Conservation (phyloP, 2,888 invertebrate genomes). For the Caenorhabditis drosophilae region DNA sequence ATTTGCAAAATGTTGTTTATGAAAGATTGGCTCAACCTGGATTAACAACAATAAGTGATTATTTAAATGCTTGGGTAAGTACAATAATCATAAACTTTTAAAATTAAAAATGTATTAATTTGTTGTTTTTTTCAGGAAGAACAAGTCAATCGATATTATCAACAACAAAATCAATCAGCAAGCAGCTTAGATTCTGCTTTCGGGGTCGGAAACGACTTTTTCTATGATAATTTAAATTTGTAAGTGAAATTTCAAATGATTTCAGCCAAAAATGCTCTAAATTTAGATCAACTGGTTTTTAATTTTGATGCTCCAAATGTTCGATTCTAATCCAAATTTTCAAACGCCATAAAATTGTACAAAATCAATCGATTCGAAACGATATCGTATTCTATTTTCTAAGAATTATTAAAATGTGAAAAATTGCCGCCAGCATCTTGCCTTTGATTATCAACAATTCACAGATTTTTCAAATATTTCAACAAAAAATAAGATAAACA, state of each 20-base stretch:
- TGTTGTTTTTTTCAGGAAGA: constrained; percentile 41
- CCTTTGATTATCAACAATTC: too few relatives aligned
- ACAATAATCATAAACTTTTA: not conserved
- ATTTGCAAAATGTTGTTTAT: constrained; percentile 63
- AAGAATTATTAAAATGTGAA: not conserved
- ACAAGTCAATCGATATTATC: constrained; percentile 25
- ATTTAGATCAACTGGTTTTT: constrained; percentile 32
- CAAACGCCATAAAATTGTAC: constrained; percentile 2
- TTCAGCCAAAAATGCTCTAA: not conserved
- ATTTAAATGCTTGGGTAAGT: constrained; percentile 63
- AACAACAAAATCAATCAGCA: constrained; percentile 14
- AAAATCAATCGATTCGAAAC: not conserved
- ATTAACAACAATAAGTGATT: constrained; percentile 56
- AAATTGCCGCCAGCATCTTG: too few relatives aligned
- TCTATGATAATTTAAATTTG: constrained; percentile 38
- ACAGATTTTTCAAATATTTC: too few relatives aligned
- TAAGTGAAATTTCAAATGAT: not conserved
- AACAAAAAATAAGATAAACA: too few relatives aligned
- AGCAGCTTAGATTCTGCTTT: constrained; percentile 21
- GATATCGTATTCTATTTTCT: not conserved
- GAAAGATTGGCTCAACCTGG: constrained; percentile 56
- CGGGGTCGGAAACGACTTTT: constrained; percentile 30
- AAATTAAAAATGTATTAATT: not conserved
- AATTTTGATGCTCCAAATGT: constrained; percentile 7
- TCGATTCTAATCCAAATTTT: constrained; percentile 19